Evolutionary conservation across 2,113 vertebrate species (phyloP).

Genomic region (Nestor notabilis): DNA sequence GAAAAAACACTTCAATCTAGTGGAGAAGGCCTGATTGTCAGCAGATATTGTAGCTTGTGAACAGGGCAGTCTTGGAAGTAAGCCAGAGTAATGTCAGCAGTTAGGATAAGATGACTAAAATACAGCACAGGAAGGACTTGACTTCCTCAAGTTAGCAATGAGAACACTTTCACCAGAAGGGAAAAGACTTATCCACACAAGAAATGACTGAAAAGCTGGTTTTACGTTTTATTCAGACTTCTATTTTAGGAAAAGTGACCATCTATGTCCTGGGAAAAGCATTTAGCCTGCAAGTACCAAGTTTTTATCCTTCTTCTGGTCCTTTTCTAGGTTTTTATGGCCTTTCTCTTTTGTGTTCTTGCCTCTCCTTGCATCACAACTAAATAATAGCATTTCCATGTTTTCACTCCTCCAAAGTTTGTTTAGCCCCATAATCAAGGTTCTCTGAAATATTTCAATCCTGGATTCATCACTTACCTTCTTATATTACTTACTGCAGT

Average conservation of each 20-base stretch:
- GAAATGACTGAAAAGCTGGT: not conserved
- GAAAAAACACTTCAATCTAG: not conserved
- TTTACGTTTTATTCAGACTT: not conserved
- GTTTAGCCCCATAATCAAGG: not conserved
- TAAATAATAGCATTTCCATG: not conserved
- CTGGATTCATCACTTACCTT: not conserved
- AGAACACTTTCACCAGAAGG: not conserved
- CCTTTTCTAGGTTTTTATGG: not conserved
- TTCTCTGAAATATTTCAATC: not conserved
- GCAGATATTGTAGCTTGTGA: not conserved
- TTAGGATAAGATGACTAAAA: not conserved
- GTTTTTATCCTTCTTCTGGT: not conserved
- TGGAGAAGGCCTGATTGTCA: not conserved
- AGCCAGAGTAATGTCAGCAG: not conserved
- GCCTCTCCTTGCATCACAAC: not conserved
- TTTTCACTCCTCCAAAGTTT: not conserved
- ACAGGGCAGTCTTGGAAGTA: not conserved
- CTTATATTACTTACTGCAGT: not conserved
- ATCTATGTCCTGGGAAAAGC: not conserved
- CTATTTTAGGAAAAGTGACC: not conserved
- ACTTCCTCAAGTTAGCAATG: not conserved
- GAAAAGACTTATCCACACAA: not conserved
- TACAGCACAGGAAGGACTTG: not conserved
- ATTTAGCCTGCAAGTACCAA: not conserved
- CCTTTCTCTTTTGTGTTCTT: not conserved